Evolutionary conservation across 2,113 vertebrate species (phyloP), one percentile per base, ranked within the genome.

Genomic region (Nerophis lumbriciformis): DNA sequence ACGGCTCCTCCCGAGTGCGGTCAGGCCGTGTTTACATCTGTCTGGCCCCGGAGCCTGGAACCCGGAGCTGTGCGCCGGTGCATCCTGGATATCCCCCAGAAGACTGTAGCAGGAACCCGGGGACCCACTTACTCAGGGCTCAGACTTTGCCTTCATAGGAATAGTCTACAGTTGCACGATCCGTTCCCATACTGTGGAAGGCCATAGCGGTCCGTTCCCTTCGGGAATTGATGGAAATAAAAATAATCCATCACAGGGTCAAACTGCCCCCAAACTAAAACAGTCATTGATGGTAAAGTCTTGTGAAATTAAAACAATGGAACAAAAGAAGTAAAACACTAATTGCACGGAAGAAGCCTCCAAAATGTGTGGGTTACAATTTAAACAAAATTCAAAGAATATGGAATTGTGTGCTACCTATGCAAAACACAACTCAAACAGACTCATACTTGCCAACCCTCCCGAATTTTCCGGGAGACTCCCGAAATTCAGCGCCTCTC

Each of bases 21-120:
- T 88, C 81, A 79, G 75, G 76, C 73, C 58, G 37, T 88, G 80
- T 88, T 88, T 88, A 86, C 80, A 79, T 88, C 81, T 84, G 86
- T 86, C 86, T 86, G 81, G 80, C 59, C 80, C 77, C 66, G 78
- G 78, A 87, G 81, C 16, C 73, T 64, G 75, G 78, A 80, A 77
- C 80, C 70, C 66, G 77, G 68, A 82, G 73, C 76, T 60, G 52
- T 73, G 76, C 5, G 65, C 63, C 28, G 63, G 63, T 72, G 70
- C 73, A 81, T 68, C 65, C 69, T 83, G 81, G 75, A 79, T 72
- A 70, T 69, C 66, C 57, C 66, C 78, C 84, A 83, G 76, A 67
- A 67, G 69, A 72, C 65, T 69, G 64, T 19, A 66, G 73, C 72
- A 28, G 60, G 45, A 71, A 83, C 59, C 63, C 5, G 53, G 37